Base-by-base conservation (phyloP, 2,797 vertebrate genomes). In the Cossypha dichroa region DNA sequence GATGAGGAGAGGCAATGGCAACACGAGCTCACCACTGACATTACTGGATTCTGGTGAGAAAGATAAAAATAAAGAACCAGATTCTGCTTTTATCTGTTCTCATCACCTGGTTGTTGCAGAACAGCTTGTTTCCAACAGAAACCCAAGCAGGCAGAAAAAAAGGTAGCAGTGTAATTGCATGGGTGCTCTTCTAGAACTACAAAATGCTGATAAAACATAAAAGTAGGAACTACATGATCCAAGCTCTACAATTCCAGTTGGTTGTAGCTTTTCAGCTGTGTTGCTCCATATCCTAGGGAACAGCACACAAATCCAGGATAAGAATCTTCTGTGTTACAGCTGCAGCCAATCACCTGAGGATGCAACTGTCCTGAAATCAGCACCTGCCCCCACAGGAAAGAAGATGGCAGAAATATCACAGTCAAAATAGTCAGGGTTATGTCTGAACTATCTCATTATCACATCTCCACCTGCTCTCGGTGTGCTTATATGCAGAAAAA, bases 81-180 rank as follows among this genome's bases (percentile, higher is more conserved):
- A 69, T 66, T 73, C 41, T 55, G 19, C 4, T 88, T 88, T 48
- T 62, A 29, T 66, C 58, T 79, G 28, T 51, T 38, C 33, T 72
- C 51, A 69, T 89, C 43, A 29, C 21, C 46, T 55, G 51, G 26
- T 58, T 86, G 45, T 8, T 77, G 55, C 48, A 51, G n/a, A 92
- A 52, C 34, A 69, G 38, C 41, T 58, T 58, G 22, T 62, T 84
- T 86, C 69, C 74, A 81, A 64, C n/a, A 93, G 76, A 88, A 94
- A 92, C n/a, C 15, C 13, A 54, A 86, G 43, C 17, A 64, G 18
- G 25, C 2, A 6, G 41, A 12, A 84, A 77, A 87, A 67, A 76
- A 25, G 40, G 45, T 48, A 90, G 49, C 16, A 51, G n/a, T n/a
- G 45, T 38, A 87, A 56, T 41, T 79, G 48, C 33, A 29, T 0